Percentiles rank a stretch among this genome's conserved stretches.
These are phyloP conservation scores for Euleptes europaea DNA, from an alignment of 2,113 vertebrate species.

Conservation along the genomic window DNA sequence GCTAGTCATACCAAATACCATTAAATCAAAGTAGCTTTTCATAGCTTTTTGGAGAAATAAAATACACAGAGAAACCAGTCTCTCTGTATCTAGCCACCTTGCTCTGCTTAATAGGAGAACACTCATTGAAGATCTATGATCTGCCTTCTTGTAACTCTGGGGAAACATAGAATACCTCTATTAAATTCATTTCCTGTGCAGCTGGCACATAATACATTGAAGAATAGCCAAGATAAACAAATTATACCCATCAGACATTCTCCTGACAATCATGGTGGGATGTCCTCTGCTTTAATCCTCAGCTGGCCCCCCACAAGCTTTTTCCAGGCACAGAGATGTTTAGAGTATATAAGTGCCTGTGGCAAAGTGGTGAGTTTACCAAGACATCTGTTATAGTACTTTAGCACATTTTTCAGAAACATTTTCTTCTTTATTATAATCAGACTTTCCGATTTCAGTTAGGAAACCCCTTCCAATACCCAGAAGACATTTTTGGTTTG, in stretches of 20 bases:
- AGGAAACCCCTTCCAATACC: slow-evolving; percentile 46
- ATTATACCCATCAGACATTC: slow-evolving; percentile 25
- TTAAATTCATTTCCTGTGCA: slow-evolving; percentile 37
- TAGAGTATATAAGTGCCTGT: slow-evolving; percentile 40
- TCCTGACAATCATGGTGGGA: slow-evolving; percentile 32
- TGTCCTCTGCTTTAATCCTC: slow-evolving; percentile 48
- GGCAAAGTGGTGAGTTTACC: slow-evolving; percentile 47
- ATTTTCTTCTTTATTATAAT: slow-evolving; percentile 44
- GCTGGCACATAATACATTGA: slow-evolving; percentile 43
- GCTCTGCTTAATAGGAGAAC: slow-evolving; percentile 41
- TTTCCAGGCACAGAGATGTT: slow-evolving; percentile 13
- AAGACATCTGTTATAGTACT: slow-evolving; percentile 44
- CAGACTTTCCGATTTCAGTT: slow-evolving; percentile 51
- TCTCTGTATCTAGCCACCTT: slow-evolving; percentile 11
- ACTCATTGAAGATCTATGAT: slow-evolving; percentile 8
- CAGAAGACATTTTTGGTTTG: background rate
- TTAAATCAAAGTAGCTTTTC: slow-evolving; percentile 1
- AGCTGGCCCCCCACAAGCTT: slow-evolving; percentile 36
- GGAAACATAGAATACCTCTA: slow-evolving; percentile 28
- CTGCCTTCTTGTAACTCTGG: slow-evolving; percentile 22
- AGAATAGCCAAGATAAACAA: slow-evolving; percentile 50
- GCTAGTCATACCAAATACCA: background rate
- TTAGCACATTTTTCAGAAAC: slow-evolving; percentile 61
- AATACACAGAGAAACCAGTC: background rate
- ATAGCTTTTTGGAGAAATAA: background rate